Evolutionary conservation across 2,113 vertebrate genomes (phyloP), one percentile per base, ranked within the genome.

Genomic region (Stictonetta naevosa): DNA sequence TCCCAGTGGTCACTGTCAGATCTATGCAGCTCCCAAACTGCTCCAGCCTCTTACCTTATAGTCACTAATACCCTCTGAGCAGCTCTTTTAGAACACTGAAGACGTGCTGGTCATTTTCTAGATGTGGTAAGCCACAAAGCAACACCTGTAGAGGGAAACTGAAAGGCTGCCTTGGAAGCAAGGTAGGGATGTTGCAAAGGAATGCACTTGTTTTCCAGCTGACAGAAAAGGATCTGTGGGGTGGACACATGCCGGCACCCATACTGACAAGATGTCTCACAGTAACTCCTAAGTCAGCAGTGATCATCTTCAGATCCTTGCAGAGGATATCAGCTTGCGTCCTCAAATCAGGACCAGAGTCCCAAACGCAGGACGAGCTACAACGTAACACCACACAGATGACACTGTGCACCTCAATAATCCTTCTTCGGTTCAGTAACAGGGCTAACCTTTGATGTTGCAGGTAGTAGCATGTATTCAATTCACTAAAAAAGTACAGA

Each of bases 71-170:
- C 3, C 28, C 87, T 81, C 50, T 66, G 69, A 88, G 60, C 34
- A 89, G 36, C 33, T 40, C 11, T 52, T 85, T 82, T 34, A 42
- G 44, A n/a, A 11, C n/a, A n/a, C 29, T 34, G 60, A 48, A 56
- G 62, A 48, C 5, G 42, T 23, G 33, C 5, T 18, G 22, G 56
- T 3, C 13, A 3, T 74, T 66, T 73, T 36, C 44, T 62, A n/a
- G 42, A 46, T 1, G 25, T 3, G 1, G 5, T 25, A 20, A 29
- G 28, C 19, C 59, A 52, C 28, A 52, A 8, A 55, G 55, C 48
- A 31, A 22, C 46, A 56, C 20, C 75, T 4, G 3, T 0, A 11
- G 8, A 2, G 21, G 11, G 7, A 17, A 56, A n/a, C 6, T 5
- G 31, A 64, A 83, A 73, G 18, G 28, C 62, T 55, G 15, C 12